Evolutionary conservation across 2,797 vertebrate species (phyloP).

Genomic region (Staurois parvus): DNA sequence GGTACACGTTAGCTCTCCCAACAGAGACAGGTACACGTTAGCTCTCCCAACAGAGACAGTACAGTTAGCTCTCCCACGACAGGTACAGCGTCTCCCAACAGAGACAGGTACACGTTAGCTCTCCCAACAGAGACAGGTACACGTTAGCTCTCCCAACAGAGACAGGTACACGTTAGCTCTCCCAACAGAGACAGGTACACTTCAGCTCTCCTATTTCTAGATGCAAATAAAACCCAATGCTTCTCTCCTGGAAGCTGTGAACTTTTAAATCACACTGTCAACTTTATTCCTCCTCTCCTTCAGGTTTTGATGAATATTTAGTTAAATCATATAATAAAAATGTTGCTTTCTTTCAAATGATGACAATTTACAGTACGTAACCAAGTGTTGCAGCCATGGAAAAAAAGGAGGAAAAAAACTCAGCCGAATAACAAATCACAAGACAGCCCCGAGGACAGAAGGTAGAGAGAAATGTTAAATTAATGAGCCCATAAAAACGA

Average conservation of each 20-base stretch:
- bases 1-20: background rate
- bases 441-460: conserved; percentile 95
- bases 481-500: conserved; percentile 98
- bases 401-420: conserved; percentile 75
- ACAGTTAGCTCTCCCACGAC: too few relatives aligned
- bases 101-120: too few relatives aligned
- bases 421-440: conserved; percentile 91
- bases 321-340: conserved; percentile 72
- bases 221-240: background rate
- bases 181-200: background rate
- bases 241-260: conserved; percentile 12
- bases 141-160: too few relatives aligned
- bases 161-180: too few relatives aligned
- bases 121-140: too few relatives aligned
- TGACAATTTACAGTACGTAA: conserved; percentile 87
- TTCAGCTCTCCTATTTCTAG: background rate
- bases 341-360: conserved; percentile 79
- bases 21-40: background rate
- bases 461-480: conserved; percentile 98
- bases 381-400: conserved; percentile 79
- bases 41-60: too few relatives aligned
- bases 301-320: conserved; percentile 55
- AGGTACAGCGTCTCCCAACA: too few relatives aligned
- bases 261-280: conserved; percentile 55
- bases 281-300: conserved; percentile 55